Evolutionary conservation across 2,797 vertebrate genomes (phyloP).

Genomic region (Natrix natrix): DNA sequence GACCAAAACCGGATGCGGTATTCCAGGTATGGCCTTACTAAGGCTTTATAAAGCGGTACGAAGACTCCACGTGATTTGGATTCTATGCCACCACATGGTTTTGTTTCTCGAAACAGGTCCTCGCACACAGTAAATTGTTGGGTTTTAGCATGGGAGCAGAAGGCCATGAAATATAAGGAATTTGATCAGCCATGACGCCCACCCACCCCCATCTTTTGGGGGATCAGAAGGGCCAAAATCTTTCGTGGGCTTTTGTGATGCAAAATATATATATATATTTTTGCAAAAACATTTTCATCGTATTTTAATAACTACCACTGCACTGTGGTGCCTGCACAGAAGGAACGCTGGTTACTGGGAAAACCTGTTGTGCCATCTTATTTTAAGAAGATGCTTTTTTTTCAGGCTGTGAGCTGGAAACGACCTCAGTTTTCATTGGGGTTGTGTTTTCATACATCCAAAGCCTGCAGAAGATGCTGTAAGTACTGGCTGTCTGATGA

Average conservation of each 20-base stretch:
- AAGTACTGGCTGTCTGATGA: neutral
- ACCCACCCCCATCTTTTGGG: neutral
- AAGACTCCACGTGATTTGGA: too few relatives aligned
- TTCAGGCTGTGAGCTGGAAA: neutral
- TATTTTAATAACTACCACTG: too few relatives aligned
- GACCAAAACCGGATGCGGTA: too few relatives aligned
- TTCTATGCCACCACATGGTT: neutral
- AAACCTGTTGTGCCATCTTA: neutral
- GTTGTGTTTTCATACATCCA: neutral
- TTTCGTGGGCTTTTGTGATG: accelerated
- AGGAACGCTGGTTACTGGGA: neutral
- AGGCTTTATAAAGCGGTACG: too few relatives aligned
- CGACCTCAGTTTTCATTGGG: neutral
- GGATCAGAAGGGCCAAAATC: neutral
- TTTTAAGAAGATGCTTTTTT: neutral
- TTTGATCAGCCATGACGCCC: neutral
- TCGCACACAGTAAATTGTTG: neutral
- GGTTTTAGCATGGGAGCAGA: neutral
- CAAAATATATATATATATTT: too few relatives aligned
- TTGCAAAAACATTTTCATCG: neutral
- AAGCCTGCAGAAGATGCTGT: neutral
- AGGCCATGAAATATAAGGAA: neutral
- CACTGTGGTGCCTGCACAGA: neutral
- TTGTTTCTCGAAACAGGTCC: accelerated
- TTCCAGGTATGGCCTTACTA: too few relatives aligned